Evolutionary conservation across 2,113 vertebrate genomes (phyloP).

Genomic region (Anoura caudifer): DNA sequence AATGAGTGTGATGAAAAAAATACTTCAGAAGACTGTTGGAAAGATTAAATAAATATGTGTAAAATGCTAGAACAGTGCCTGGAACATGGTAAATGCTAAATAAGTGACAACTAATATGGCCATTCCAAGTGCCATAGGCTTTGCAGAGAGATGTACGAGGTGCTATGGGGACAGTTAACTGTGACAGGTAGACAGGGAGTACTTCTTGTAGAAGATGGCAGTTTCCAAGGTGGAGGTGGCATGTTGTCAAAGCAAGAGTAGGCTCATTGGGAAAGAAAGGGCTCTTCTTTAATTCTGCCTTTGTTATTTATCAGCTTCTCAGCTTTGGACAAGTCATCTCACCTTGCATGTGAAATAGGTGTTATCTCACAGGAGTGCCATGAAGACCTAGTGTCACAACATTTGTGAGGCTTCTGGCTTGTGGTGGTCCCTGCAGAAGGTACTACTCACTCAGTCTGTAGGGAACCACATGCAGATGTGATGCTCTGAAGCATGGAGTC

Average conservation of each 20-base stretch:
- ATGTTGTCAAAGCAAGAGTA: not conserved
- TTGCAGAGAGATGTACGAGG: not conserved
- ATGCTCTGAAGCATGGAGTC: not conserved
- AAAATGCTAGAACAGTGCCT: not conserved
- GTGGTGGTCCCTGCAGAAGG: not conserved
- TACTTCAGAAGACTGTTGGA: not conserved
- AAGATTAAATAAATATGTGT: not conserved
- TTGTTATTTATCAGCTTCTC: not conserved
- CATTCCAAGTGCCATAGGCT: not conserved
- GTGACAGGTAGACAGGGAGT: not conserved
- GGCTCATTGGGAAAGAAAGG: not conserved
- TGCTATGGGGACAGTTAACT: not conserved
- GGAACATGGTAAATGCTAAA: not conserved
- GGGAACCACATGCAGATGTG: not conserved
- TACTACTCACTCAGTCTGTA: fast-evolving
- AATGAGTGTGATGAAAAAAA: not conserved
- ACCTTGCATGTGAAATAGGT: not conserved
- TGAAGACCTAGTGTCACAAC: not conserved
- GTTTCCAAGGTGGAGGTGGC: not conserved
- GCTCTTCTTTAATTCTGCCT: not conserved
- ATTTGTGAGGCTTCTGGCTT: not conserved
- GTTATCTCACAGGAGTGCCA: not conserved
- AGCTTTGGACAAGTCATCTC: not conserved
- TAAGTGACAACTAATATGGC: not conserved
- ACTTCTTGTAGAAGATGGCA: not conserved